Evolutionary conservation across 1,140 invertebrate species (phyloP).

Genomic region (Penaeus japonicus): DNA sequence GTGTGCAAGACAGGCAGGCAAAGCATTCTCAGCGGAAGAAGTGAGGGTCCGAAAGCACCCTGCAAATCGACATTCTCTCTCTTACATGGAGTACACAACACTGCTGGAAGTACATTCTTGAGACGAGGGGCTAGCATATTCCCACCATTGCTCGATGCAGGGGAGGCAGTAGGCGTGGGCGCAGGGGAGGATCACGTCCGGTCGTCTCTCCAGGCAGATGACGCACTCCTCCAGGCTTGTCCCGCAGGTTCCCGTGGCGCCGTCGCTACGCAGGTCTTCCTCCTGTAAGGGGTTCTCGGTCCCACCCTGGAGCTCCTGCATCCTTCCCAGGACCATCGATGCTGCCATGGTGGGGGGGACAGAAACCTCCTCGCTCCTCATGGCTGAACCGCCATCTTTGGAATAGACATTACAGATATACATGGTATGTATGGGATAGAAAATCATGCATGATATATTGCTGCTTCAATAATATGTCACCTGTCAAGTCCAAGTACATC

Average conservation of each 20-base stretch:
- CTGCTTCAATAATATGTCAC: too few relatives aligned
- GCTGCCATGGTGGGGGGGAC: constrained; percentile 51
- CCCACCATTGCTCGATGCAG: constrained; percentile 76
- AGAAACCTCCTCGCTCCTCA: constrained; percentile 18
- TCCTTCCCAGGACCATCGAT: constrained; percentile 21
- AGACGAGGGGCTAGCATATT: constrained; percentile 54
- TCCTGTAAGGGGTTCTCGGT: not conserved
- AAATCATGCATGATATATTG: too few relatives aligned
- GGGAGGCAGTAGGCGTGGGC: constrained; percentile 74
- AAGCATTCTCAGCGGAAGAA: too few relatives aligned
- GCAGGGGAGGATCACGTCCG: constrained; percentile 74
- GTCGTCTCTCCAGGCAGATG: constrained; percentile 75
- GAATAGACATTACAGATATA: not conserved
- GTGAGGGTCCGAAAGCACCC: not conserved
- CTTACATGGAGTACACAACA: constrained; percentile 48
- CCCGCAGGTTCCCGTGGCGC: constrained; percentile 60
- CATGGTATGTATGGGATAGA: too few relatives aligned
- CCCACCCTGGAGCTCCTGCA: constrained; percentile 19
- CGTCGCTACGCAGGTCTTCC: not conserved
- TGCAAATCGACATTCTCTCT: constrained; percentile 34
- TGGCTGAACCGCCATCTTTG: not conserved
- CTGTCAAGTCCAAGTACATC: too few relatives aligned
- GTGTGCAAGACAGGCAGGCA: too few relatives aligned
- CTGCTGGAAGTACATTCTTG: constrained; percentile 43
- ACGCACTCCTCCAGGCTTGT: constrained; percentile 70